phyloP scores from a whole-genome alignment of 1,140 invertebrate genomes.

The Dendroctonus valens region DNA sequence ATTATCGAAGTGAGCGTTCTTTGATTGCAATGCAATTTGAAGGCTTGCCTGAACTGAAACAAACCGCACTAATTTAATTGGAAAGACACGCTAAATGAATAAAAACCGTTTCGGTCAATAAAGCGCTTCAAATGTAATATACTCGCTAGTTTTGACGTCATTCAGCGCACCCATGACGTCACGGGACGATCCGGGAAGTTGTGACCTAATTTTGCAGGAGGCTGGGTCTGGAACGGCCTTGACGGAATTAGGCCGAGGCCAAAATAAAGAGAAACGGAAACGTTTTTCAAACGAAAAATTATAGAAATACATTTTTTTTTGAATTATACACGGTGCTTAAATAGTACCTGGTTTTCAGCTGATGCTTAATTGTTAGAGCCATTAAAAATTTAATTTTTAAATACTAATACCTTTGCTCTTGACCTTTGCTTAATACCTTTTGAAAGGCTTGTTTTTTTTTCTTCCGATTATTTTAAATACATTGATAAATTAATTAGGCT shows the following conservation, averaged over 20 bases:
- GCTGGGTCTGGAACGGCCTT: slow-evolving; percentile 7
- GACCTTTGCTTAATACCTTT: too few relatives aligned
- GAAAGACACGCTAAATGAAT: background rate
- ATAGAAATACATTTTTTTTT: background rate
- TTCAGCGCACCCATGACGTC: slow-evolving; percentile 12
- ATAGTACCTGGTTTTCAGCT: background rate
- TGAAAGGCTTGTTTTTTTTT: too few relatives aligned
- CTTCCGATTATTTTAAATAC: too few relatives aligned
- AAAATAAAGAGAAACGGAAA: background rate
- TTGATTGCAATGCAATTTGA: too few relatives aligned
- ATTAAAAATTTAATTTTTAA: too few relatives aligned
- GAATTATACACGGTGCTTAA: background rate
- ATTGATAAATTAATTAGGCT: too few relatives aligned
- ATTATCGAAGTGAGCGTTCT: too few relatives aligned
- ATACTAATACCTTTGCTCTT: too few relatives aligned
- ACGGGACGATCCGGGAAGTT: slow-evolving; percentile 1
- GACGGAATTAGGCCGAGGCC: slow-evolving; percentile 9
- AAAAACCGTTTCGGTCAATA: background rate
- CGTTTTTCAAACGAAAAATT: too few relatives aligned
- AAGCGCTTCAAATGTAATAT: background rate
- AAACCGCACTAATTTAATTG: background rate
- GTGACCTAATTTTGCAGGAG: slow-evolving; percentile 8
- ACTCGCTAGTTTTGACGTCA: slow-evolving; percentile 8
- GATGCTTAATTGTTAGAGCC: too few relatives aligned
- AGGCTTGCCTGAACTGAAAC: too few relatives aligned